A percentile compares a stretch with the other conserved stretches of the same genome.
phyloP scores from a whole-genome alignment of 1,140 invertebrate species.

The Drosophila leontia region DNA sequence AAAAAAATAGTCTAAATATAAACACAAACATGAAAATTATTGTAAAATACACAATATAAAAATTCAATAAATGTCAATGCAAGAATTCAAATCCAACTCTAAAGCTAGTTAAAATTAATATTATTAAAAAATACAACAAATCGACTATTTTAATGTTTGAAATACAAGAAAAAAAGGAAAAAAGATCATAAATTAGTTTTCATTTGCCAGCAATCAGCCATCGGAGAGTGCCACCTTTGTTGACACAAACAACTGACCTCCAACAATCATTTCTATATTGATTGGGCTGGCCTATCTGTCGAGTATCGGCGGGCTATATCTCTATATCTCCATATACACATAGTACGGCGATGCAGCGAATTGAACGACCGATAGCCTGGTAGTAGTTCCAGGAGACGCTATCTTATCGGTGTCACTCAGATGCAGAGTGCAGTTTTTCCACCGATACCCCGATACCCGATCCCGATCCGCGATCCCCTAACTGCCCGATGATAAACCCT shows the following conservation, averaged over 20 bases:
- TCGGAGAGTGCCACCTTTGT: conserved; percentile 41
- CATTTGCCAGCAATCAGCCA: conserved; percentile 50
- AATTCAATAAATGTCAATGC: conserved; percentile 78
- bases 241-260: conserved; percentile 82
- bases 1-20: conserved; percentile 66
- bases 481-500: conserved; percentile 56
- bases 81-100: conserved; percentile 72
- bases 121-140: conserved; percentile 69
- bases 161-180: conserved; percentile 73
- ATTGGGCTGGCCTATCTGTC: conserved; percentile 52
- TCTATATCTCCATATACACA: conserved; percentile 11
- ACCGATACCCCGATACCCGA: conserved; percentile 7
- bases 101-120: conserved; percentile 84
- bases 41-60: conserved; percentile 77
- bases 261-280: conserved; percentile 80
- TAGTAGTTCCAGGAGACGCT: conserved; percentile 59
- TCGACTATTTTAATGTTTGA: conserved; percentile 84
- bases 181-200: conserved; percentile 62
- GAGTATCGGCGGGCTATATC: conserved; percentile 7
- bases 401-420: conserved; percentile 69
- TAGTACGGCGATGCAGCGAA: conserved; percentile 37
- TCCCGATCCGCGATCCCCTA: conserved; percentile 10
- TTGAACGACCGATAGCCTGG: conserved; percentile 45
- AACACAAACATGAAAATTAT: conserved; percentile 56
- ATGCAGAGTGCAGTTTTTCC: conserved; percentile 77